A percentile compares a stretch with the other conserved stretches of the same genome.
Evolutionary conservation across 1,140 invertebrate species (phyloP).

Genomic region (Rhyzopertha dominica): DNA sequence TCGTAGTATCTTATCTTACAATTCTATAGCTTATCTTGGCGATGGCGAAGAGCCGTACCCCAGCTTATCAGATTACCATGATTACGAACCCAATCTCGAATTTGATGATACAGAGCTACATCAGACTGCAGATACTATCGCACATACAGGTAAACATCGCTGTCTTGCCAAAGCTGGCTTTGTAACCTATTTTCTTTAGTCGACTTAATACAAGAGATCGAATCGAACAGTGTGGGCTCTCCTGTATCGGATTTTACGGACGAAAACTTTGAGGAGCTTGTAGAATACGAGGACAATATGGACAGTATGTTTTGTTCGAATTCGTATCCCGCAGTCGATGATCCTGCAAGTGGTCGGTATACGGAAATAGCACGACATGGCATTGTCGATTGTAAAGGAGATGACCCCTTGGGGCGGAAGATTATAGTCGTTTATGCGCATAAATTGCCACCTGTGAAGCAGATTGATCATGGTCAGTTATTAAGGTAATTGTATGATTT

Average conservation of each 20-base stretch:
- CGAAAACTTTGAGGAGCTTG: constrained; percentile 90
- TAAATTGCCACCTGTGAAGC: constrained; percentile 81
- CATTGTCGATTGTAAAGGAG: constrained; percentile 86
- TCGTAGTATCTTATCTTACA: not conserved
- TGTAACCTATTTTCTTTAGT: constrained; percentile 28
- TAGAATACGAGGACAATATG: constrained; percentile 37
- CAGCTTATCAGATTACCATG: constrained; percentile 85
- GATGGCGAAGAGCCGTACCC: constrained; percentile 78
- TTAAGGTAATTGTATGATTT: constrained; percentile 60
- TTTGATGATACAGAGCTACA: constrained; percentile 92
- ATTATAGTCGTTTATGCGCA: constrained; percentile 94
- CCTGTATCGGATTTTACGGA: constrained; percentile 53
- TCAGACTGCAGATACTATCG: constrained; percentile 49
- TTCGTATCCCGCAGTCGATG: constrained; percentile 47
- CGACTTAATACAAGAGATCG: constrained; percentile 39
- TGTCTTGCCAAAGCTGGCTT: not conserved
- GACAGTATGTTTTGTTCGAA: constrained; percentile 34
- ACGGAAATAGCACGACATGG: constrained; percentile 76
- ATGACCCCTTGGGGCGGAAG: constrained; percentile 85
- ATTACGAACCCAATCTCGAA: constrained; percentile 91
- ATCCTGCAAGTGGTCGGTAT: constrained; percentile 62
- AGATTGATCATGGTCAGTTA: constrained; percentile 76
- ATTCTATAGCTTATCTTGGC: constrained; percentile 30
- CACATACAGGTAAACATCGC: constrained; percentile 43
- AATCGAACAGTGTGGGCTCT: constrained; percentile 39